Evolutionary conservation across 2,888 invertebrate genomes (phyloP), one percentile per base, ranked within the genome.

Genomic region (Drosophila dives): DNA sequence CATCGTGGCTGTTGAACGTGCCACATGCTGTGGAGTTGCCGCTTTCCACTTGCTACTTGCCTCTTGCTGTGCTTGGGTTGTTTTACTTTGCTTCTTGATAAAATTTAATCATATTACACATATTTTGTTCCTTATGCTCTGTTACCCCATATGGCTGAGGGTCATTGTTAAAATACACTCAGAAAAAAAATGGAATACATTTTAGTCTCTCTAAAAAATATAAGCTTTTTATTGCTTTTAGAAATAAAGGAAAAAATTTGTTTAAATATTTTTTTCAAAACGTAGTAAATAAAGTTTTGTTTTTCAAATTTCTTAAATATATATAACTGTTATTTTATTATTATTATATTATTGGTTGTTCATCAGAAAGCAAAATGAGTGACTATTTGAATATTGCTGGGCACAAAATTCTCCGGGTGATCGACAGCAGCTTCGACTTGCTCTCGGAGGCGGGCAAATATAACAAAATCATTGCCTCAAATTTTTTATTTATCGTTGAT

Each of bases 21-120:
- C 80, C 64, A n/a, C 50, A 56, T 58, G 70, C 56, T 55, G 61
- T 60, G 61, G 61, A 15, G 56, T 62, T 70, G 54, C 33, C 45
- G 23, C n/a, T 40, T 40, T n/a, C 40, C 40, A 56, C 20, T 20
- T 56, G 42, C 38, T 15, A 26, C 8, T 55, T 56, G 42, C 38
- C n/a, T 26, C 8, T 55, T 45, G 34, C 51, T 49, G 45, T 63
- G 68, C 34, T 55, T 55, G 58, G 29, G 15, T 29, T 70, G 75
- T 71, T 81, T 81, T 83, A 73, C 72, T 86, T 64, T 54, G 75
- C 72, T 80, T 83, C 81, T 88, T 86, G 86, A 90, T 86, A 59
- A 90, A 86, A 86, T 87, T 90, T 87, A 87, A 90, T 87, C 86
- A 87, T 88, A 87, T 87, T 87, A 89, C 81, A 83, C 83, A 89